Percentiles rank a stretch among this genome's conserved stretches.
These are phyloP conservation scores for Piprites chloris DNA, from an alignment of 2,113 vertebrate genomes.

Conservation along the genomic window DNA sequence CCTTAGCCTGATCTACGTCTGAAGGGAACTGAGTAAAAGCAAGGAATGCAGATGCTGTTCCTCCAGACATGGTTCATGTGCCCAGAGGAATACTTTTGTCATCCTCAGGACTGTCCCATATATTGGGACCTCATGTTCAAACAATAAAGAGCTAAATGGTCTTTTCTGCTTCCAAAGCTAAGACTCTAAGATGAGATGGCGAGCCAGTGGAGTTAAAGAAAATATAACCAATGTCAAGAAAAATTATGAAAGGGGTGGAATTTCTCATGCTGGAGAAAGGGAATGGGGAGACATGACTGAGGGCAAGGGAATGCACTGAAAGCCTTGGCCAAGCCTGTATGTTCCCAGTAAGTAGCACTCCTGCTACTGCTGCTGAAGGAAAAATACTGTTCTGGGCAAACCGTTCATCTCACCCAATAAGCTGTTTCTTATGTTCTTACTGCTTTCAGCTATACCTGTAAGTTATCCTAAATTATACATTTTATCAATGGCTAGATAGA, in stretches of 20 bases:
- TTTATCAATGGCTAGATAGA: neutral
- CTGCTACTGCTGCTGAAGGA: neutral
- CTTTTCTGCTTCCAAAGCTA: neutral
- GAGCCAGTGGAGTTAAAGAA: neutral
- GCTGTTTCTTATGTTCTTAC: neutral
- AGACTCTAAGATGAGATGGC: neutral
- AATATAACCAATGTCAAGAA: neutral
- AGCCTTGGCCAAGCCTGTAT: neutral
- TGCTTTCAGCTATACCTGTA: neutral
- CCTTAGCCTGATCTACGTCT: neutral
- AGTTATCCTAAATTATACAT: neutral
- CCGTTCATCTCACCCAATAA: neutral
- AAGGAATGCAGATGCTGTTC: neutral
- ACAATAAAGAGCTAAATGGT: neutral
- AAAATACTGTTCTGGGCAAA: neutral
- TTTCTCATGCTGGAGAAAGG: neutral
- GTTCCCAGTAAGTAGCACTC: neutral
- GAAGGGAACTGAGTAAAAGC: neutral
- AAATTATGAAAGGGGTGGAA: neutral
- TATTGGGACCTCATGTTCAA: neutral
- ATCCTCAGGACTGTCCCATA: neutral
- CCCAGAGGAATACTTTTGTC: neutral
- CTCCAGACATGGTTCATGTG: neutral
- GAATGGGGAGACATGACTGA: neutral
- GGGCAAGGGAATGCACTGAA: neutral